A percentile compares a stretch with the other conserved stretches of the same genome.
Evolutionary conservation across 2,797 vertebrate species (phyloP).

Genomic region (Schizopygopsis malacanthus): DNA sequence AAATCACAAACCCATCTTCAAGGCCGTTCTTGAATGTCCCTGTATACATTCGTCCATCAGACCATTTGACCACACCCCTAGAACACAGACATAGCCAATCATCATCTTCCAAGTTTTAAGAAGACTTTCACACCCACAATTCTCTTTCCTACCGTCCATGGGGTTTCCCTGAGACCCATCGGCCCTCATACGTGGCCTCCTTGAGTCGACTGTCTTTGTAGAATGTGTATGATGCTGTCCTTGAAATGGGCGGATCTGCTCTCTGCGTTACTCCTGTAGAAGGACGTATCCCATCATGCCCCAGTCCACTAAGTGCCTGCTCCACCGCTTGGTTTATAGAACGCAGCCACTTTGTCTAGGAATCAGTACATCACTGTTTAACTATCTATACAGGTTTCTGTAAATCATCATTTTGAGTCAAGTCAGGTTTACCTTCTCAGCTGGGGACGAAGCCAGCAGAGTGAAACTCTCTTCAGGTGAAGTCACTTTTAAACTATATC

Average conservation of each 20-base stretch:
- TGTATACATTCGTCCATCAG: slow-evolving; percentile 90
- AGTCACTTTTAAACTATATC: slow-evolving; percentile 91
- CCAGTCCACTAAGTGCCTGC: slow-evolving; percentile 83
- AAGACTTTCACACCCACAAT: neutral
- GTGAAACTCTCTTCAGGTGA: slow-evolving; percentile 94
- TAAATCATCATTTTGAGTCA: neutral
- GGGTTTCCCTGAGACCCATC: slow-evolving; percentile 92
- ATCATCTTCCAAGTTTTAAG: neutral
- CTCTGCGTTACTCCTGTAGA: slow-evolving; percentile 74
- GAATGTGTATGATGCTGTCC: slow-evolving; percentile 92
- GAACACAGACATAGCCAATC: slow-evolving; percentile 43
- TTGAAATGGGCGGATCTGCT: slow-evolving; percentile 88
- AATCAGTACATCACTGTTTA: neutral
- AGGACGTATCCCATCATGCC: slow-evolving; percentile 68
- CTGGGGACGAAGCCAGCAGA: slow-evolving; percentile 87
- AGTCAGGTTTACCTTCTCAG: slow-evolving; percentile 87
- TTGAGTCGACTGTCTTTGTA: slow-evolving; percentile 95
- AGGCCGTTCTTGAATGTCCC: slow-evolving; percentile 91
- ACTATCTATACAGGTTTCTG: neutral
- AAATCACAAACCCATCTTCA: slow-evolving; percentile 89
- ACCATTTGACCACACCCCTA: slow-evolving; percentile 92
- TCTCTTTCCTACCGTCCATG: slow-evolving; percentile 85
- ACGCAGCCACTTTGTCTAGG: slow-evolving; percentile 94
- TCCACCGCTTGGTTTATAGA: slow-evolving; percentile 95
- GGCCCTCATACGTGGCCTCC: slow-evolving; percentile 89